Base-by-base conservation (phyloP, 2,888 invertebrate genomes). In the Strigamia crassipes region DNA sequence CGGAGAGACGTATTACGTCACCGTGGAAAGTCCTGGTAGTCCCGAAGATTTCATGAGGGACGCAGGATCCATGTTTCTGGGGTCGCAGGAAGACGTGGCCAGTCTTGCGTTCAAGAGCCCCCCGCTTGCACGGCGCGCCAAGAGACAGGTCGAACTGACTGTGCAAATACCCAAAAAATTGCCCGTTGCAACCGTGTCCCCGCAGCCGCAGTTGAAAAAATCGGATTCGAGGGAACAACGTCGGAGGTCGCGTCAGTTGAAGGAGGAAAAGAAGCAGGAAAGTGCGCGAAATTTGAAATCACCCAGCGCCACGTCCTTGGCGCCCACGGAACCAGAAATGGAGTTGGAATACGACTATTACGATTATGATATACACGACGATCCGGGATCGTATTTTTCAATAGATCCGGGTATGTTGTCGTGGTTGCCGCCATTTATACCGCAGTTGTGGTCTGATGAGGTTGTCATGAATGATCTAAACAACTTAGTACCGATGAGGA, bases 311-410 rank as follows among this genome's bases (percentile, higher is more conserved):
- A 18, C 73, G 73, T 73, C 73, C 0, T 38, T 78, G 21, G 31
- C 78, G 27, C 34, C 34, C 21, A 78, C 78, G 21, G 78, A 78
- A 31, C 31, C 38, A 12, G 81, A 82, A 13, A 51, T 41, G 34
- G 82, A 83, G 18, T 83, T 85, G 23, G 85, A 85, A 79, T 85
- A 84, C 42, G 85, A 85, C 82, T 85, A 85, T 56, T 85, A 85
- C 34, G 85, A 85, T 79, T 85, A 85, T 61, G 84, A 84, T 13
- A 83, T 84, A 27, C 84, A 85, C 61, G 84, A 84, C 23, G 83
- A 82, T 12, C 85, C 85, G 15, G 84, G 84, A 21, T 85, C 85
- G 3, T 85, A 84, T 78, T 85, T 85, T 81, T 84, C 84, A 13
- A 82, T 83, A 23, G 84, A 84, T 81, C 83, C 84, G 2, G 82